Percentiles rank a stretch among this genome's conserved stretches.
These are phyloP conservation scores for Maconellicoccus hirsutus DNA, from an alignment of 1,140 invertebrate genomes.

Conservation along the genomic window DNA sequence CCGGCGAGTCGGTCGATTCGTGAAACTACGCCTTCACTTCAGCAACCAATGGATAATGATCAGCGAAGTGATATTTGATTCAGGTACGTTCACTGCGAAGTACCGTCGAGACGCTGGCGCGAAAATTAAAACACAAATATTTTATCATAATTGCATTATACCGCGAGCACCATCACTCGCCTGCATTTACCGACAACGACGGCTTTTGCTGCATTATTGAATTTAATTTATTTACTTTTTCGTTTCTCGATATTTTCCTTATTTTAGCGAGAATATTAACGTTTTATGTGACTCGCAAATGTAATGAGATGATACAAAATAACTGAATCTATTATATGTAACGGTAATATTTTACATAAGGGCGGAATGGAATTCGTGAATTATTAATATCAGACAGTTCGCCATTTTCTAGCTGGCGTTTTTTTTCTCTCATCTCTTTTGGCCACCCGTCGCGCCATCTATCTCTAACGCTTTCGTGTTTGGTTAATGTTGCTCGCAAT, in stretches of 20 bases:
- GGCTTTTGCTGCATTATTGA: background rate
- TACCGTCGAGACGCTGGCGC: too few relatives aligned
- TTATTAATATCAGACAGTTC: background rate
- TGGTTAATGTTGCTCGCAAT: background rate
- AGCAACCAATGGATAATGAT: conserved; percentile 78
- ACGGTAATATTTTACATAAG: background rate
- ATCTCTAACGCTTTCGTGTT: background rate
- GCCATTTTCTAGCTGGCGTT: too few relatives aligned
- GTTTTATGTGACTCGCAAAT: background rate
- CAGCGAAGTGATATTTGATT: conserved; percentile 74
- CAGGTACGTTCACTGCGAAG: conserved; percentile 50
- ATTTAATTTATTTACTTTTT: background rate
- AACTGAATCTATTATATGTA: background rate
- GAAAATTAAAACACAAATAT: conserved; percentile 11
- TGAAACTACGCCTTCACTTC: conserved; percentile 69
- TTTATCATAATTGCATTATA: background rate
- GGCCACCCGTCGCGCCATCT: background rate
- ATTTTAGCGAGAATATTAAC: background rate
- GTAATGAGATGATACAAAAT: conserved; percentile 5
- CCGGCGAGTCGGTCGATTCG: conserved; percentile 66
- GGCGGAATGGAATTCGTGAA: background rate
- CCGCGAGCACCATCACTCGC: too few relatives aligned
- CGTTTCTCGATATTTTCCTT: background rate
- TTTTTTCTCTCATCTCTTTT: too few relatives aligned
- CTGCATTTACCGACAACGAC: too few relatives aligned